These are phyloP conservation scores for Sebastes minor DNA, from an alignment of 2,797 vertebrate species.

Conservation along the genomic window DNA sequence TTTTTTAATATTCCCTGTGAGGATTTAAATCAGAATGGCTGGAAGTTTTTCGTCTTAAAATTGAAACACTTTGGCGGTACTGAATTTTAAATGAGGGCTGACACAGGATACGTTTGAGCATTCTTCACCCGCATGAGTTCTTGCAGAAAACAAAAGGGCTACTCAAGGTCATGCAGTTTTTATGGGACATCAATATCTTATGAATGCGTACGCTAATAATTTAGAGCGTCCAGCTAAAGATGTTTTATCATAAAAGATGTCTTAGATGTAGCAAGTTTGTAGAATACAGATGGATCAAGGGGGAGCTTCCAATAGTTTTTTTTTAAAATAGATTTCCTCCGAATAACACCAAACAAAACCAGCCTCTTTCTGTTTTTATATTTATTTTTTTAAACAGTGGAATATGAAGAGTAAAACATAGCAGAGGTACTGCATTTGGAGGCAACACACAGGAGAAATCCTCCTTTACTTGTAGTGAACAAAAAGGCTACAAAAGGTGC, in stretches of 20 bases:
- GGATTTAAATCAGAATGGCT: constrained; percentile 39
- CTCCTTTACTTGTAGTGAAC: constrained; percentile 29
- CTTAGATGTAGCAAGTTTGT: neutral
- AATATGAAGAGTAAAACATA: neutral
- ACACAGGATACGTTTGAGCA: neutral
- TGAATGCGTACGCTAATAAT: constrained; percentile 19
- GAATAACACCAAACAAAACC: neutral
- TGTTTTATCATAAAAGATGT: constrained; percentile 2
- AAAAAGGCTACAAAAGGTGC: constrained; percentile 27
- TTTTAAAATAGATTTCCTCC: neutral
- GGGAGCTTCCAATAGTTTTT: neutral
- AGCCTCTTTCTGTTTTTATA: constrained; percentile 23
- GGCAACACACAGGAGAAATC: neutral
- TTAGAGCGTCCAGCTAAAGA: constrained; percentile 8
- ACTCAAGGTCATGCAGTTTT: constrained; percentile 33
- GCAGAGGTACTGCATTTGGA: constrained; percentile 15
- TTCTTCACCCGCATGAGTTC: neutral
- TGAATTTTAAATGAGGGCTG: constrained; percentile 18
- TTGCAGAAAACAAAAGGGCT: constrained; percentile 35
- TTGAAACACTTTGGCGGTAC: constrained; percentile 39
- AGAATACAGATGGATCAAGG: neutral
- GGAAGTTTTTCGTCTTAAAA: constrained; percentile 45
- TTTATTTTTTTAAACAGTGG: constrained; percentile 3
- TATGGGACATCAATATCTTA: constrained; percentile 16
- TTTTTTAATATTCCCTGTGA: constrained; percentile 7